Conservation (phyloP, 2,797 vertebrate genomes). For the Heteromormyrus szaboi region DNA sequence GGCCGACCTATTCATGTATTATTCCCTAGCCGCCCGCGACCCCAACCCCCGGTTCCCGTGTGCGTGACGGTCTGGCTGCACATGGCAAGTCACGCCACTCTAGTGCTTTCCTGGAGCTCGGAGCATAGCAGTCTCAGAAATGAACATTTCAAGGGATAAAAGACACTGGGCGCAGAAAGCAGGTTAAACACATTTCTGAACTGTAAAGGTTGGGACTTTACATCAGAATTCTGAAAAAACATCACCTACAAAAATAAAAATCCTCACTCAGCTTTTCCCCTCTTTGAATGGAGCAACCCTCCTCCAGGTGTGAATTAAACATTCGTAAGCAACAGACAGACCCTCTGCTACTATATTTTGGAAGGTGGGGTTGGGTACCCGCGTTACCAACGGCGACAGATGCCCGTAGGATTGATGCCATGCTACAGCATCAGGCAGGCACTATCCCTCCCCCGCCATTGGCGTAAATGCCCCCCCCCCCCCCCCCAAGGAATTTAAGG, state of each 20-base stretch:
- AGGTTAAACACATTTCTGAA: background rate
- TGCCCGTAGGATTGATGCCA: background rate
- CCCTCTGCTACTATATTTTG: background rate
- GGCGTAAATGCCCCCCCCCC: background rate
- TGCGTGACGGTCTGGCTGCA: background rate
- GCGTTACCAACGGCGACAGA: background rate
- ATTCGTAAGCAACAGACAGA: background rate
- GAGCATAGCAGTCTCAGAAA: background rate
- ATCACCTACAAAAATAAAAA: background rate
- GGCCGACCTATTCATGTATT: background rate
- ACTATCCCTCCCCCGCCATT: background rate
- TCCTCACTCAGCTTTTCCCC: background rate
- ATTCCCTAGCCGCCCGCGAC: background rate
- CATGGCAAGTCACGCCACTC: background rate
- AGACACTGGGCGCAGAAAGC: background rate
- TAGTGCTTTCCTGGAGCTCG: background rate
- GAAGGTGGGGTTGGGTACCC: background rate
- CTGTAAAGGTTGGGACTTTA: background rate
- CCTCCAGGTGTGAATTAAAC: slow-evolving; percentile 14
- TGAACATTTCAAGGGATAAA: background rate
- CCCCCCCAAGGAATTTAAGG: background rate
- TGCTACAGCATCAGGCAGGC: background rate
- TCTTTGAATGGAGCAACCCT: background rate
- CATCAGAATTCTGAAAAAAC: background rate
- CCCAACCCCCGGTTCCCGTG: background rate